phyloP scores from a whole-genome alignment of 1,140 invertebrate species.

The Drosophila leontia region DNA sequence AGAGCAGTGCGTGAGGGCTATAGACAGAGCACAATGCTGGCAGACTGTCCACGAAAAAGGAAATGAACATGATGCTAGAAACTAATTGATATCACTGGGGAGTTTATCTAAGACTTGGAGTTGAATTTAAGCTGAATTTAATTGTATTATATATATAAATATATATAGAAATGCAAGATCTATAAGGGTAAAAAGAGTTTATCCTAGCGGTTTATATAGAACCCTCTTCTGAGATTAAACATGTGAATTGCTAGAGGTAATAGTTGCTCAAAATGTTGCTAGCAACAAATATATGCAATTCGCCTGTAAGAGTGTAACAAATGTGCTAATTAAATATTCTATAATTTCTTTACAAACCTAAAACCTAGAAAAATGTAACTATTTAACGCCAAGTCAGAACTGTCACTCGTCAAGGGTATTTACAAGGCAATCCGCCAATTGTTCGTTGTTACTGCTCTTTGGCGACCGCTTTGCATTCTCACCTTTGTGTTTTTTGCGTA shows the following conservation, averaged over 20 bases:
- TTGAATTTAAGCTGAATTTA: background rate
- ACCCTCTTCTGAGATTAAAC: background rate
- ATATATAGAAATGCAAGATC: too few relatives aligned
- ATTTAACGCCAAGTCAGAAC: conserved; percentile 8
- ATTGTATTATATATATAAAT: background rate
- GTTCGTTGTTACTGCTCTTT: conserved; percentile 34
- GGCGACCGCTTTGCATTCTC: conserved; percentile 42
- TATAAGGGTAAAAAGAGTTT: too few relatives aligned
- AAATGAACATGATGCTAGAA: background rate
- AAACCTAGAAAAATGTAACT: background rate
- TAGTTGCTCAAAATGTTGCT: background rate
- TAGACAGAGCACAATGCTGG: background rate
- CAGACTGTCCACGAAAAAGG: background rate
- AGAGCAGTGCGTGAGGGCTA: conserved; percentile 39
- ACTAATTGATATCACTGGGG: background rate
- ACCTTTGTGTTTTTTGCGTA: conserved; percentile 55
- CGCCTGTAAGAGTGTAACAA: background rate
- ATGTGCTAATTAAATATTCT: too few relatives aligned
- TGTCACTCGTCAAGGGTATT: conserved; percentile 24
- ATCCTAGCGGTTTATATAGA: background rate
- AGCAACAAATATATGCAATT: background rate
- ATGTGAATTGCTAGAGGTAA: too few relatives aligned
- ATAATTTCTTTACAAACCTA: background rate
- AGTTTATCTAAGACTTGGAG: background rate
- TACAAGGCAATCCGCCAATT: conserved; percentile 20